Evolutionary conservation across 2,113 vertebrate species (phyloP).

Genomic region (Prunella himalayana): DNA sequence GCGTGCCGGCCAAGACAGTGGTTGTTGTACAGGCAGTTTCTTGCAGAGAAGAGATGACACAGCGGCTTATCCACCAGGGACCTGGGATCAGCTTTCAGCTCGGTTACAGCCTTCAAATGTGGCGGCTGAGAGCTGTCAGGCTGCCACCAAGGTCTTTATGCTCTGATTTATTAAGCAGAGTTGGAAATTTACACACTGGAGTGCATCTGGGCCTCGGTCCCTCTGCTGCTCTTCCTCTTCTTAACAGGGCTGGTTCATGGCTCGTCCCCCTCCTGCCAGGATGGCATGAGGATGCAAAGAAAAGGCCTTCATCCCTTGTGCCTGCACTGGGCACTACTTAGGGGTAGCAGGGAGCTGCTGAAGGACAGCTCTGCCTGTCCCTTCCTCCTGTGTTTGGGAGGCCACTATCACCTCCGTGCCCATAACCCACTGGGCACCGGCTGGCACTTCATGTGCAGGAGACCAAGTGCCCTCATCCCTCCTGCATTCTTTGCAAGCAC

Average conservation of each 20-base stretch:
- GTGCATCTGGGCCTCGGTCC: not conserved
- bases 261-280: fast-evolving
- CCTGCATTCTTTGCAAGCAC: not conserved
- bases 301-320: not conserved
- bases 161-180: constrained; percentile 54
- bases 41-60: constrained; percentile 56
- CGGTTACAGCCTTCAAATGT: constrained; percentile 32
- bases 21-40: constrained; percentile 43
- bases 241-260: not conserved
- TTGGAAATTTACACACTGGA: not conserved
- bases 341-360: not conserved
- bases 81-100: constrained; percentile 51
- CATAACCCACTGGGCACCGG: fast-evolving
- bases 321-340: not conserved
- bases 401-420: not conserved
- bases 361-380: not conserved
- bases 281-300: not conserved
- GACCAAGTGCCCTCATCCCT: not conserved
- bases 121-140: constrained; percentile 53
- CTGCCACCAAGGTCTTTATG: constrained; percentile 56
- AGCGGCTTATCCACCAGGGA: constrained; percentile 42
- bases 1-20: not conserved
- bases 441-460: not conserved
- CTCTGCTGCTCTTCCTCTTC: not conserved
- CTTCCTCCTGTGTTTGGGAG: not conserved